Evolutionary conservation across 1,140 invertebrate genomes (phyloP).

Genomic region (Tetramorium alpestre): DNA sequence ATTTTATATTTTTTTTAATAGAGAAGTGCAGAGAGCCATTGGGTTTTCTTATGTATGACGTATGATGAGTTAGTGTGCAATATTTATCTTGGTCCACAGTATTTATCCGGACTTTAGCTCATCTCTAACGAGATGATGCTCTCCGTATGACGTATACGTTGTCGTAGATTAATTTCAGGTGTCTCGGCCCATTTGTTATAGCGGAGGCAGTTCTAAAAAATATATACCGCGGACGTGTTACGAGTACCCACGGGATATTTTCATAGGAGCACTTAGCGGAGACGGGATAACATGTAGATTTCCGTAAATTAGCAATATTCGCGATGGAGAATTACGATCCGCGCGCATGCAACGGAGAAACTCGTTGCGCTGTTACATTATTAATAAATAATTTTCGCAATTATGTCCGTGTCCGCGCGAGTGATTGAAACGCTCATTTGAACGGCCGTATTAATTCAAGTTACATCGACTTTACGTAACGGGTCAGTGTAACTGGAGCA

Average conservation of each 20-base stretch:
- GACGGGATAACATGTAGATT: neutral
- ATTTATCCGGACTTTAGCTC: neutral
- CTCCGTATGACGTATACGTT: neutral
- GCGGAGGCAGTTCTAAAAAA: slow-evolving; percentile 22
- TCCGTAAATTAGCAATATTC: slow-evolving; percentile 19
- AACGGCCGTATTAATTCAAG: slow-evolving; percentile 37
- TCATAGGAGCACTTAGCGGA: neutral
- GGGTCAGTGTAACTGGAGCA: slow-evolving; percentile 34
- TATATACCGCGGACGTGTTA: neutral
- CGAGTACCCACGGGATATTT: slow-evolving; percentile 6
- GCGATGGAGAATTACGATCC: neutral
- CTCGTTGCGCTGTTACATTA: neutral
- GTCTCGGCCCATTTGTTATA: slow-evolving; percentile 5
- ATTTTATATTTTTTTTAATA: neutral
- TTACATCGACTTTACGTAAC: slow-evolving; percentile 46
- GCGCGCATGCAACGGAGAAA: neutral
- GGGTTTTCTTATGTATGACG: neutral
- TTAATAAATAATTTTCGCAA: slow-evolving; percentile 42
- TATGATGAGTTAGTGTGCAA: neutral
- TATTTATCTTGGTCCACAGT: neutral
- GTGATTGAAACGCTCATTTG: slow-evolving; percentile 40
- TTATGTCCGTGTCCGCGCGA: neutral
- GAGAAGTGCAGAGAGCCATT: neutral
- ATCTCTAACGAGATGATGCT: neutral
- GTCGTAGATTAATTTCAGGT: slow-evolving; percentile 5